These are phyloP conservation scores for Sebastes taczanowskii DNA, from an alignment of 2,797 vertebrate species.

Conservation along the genomic window DNA sequence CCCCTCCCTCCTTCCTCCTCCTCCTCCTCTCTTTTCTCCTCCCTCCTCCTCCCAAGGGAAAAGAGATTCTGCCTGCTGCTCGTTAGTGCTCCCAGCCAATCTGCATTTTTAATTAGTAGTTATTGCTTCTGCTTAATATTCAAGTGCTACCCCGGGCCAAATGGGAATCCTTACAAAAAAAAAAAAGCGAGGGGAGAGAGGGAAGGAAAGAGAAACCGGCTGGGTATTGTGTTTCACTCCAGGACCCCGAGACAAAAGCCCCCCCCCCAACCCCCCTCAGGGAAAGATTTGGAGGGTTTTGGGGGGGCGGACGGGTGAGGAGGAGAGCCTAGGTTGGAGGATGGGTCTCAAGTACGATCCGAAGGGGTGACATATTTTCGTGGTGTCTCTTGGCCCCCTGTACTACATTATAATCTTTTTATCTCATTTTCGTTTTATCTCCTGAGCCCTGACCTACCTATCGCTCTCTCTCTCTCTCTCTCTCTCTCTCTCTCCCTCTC, in stretches of 20 bases:
- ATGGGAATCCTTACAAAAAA: conserved; percentile 85
- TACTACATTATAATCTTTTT: conserved; percentile 79
- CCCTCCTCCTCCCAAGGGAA: conserved; percentile 79
- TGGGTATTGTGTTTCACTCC: conserved; percentile 88
- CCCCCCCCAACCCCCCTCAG: conserved; percentile 59
- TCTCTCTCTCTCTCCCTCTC: background rate
- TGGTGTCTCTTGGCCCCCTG: conserved; percentile 73
- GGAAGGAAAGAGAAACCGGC: conserved; percentile 78
- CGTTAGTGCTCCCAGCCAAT: conserved; percentile 88
- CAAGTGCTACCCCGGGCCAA: conserved; percentile 87
- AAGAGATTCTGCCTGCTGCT: conserved; percentile 87
- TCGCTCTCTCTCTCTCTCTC: conserved; percentile 30
- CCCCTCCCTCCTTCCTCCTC: background rate
- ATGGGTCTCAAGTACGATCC: conserved; percentile 79
- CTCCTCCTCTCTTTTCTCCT: conserved; percentile 51
- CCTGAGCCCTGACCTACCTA: conserved; percentile 78
- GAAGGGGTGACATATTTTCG: conserved; percentile 78
- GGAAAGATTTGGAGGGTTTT: conserved; percentile 81
- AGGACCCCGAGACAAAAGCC: conserved; percentile 84
- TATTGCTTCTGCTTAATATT: conserved; percentile 91
- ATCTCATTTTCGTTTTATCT: conserved; percentile 79
- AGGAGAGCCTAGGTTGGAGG: conserved; percentile 71
- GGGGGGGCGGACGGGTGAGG: conserved; percentile 43
- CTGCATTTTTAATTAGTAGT: conserved; percentile 91
- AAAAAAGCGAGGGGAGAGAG: conserved; percentile 50